Conservation (phyloP, 2,113 vertebrate species). For the Morone chrysops region DNA sequence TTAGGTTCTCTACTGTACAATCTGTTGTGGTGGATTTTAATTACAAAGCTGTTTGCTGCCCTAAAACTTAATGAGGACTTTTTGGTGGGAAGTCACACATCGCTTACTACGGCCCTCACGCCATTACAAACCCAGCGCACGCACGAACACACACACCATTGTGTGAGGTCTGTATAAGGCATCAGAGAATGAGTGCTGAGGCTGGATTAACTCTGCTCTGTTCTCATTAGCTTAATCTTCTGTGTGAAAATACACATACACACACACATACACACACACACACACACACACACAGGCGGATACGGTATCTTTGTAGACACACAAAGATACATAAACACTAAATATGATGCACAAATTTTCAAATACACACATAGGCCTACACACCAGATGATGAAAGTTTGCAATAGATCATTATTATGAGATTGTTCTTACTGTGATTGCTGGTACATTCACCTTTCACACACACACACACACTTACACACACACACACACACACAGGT, state of each 20-base stretch:
- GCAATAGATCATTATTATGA: background rate
- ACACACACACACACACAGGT: background rate
- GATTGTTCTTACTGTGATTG: background rate
- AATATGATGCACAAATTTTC: background rate
- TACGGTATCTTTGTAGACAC: background rate
- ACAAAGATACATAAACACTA: background rate
- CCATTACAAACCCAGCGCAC: background rate
- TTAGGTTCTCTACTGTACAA: background rate
- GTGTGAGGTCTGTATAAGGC: slow-evolving; percentile 40
- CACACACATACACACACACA: slow-evolving; percentile 14
- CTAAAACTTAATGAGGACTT: background rate
- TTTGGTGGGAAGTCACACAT: background rate
- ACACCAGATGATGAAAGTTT: background rate
- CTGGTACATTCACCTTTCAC: background rate
- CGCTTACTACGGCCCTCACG: background rate
- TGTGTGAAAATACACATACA: background rate
- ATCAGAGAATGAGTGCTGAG: slow-evolving; percentile 10
- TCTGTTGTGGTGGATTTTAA: slow-evolving; percentile 8
- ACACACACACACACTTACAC: background rate
- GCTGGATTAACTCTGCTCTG: slow-evolving; percentile 54
- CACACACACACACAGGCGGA: background rate
- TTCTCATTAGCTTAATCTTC: slow-evolving; percentile 60
- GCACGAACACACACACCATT: background rate
- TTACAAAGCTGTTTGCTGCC: slow-evolving; percentile 4
- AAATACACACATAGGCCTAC: background rate